These are phyloP conservation scores for Fistularia tabacaria DNA, from an alignment of 2,797 vertebrate genomes.

Conservation along the genomic window DNA sequence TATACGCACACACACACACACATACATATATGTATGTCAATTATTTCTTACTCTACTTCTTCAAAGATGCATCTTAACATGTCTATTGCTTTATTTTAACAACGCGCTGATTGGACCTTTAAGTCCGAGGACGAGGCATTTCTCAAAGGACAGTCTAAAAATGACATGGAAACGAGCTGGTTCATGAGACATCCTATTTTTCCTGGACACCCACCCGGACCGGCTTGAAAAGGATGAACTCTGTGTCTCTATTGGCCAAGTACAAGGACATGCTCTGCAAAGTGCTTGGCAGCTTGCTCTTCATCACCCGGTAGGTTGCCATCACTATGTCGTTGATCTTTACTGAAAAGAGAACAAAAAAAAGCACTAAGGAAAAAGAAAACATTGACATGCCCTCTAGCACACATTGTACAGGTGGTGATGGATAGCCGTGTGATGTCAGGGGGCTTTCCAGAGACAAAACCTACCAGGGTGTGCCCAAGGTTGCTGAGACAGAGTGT, in stretches of 20 bases:
- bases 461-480: conserved; percentile 95
- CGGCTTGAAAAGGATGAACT: conserved; percentile 98
- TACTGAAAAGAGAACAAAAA: conserved; percentile 73
- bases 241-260: conserved; percentile 95
- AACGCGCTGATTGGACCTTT: conserved; percentile 10
- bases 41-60: no score
- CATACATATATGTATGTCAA: no score
- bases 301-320: conserved; percentile 89
- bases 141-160: no score
- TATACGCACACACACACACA: no score
- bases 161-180: no score
- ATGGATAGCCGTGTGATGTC: conserved; percentile 49
- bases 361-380: conserved; percentile 25
- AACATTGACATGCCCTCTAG: conserved; percentile 51
- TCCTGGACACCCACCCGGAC: conserved; percentile 84
- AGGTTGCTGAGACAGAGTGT: conserved; percentile 90
- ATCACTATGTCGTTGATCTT: conserved; percentile 93
- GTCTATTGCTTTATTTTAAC: not conserved
- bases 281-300: conserved; percentile 89
- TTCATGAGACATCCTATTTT: conserved; percentile 16
- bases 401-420: conserved; percentile 36
- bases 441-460: conserved; percentile 42
- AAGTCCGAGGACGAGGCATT: conserved; percentile 3
- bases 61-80: not conserved
- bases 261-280: conserved; percentile 96